phyloP scores from a whole-genome alignment of 1,140 invertebrate genomes.

The Meloidogyne hapla region DNA sequence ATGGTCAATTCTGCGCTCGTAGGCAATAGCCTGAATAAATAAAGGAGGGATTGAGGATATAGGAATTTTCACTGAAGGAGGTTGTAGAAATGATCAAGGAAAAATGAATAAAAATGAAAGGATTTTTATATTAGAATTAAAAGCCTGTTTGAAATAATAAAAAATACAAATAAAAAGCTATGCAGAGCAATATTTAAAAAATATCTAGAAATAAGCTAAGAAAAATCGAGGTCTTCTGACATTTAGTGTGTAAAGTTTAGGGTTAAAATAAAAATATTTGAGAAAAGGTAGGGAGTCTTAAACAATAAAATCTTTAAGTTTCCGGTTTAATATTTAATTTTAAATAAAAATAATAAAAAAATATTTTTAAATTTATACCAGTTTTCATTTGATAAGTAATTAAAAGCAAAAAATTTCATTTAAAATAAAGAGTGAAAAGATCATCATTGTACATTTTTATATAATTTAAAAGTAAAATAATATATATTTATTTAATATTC shows the following conservation, averaged over 20 bases:
- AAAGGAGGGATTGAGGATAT: neutral
- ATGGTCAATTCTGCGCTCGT: neutral
- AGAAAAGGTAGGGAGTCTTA: too few relatives aligned
- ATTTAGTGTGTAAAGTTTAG: too few relatives aligned
- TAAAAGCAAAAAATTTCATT: neutral
- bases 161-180: neutral
- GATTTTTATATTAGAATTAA: neutral
- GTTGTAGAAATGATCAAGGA: neutral
- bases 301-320: too few relatives aligned
- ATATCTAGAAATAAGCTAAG: neutral
- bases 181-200: neutral
- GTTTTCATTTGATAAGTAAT: too few relatives aligned
- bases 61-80: neutral
- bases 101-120: neutral
- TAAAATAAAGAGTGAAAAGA: neutral
- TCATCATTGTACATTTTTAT: neutral
- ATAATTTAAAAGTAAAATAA: constrained; percentile 1
- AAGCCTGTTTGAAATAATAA: neutral
- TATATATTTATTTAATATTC: too few relatives aligned
- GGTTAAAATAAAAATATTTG: too few relatives aligned
- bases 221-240: neutral
- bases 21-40: neutral
- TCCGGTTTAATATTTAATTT: too few relatives aligned
- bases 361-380: too few relatives aligned
- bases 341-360: too few relatives aligned